Evolutionary conservation across 2,113 vertebrate species (phyloP).

Genomic region (Oxyura jamaicensis): DNA sequence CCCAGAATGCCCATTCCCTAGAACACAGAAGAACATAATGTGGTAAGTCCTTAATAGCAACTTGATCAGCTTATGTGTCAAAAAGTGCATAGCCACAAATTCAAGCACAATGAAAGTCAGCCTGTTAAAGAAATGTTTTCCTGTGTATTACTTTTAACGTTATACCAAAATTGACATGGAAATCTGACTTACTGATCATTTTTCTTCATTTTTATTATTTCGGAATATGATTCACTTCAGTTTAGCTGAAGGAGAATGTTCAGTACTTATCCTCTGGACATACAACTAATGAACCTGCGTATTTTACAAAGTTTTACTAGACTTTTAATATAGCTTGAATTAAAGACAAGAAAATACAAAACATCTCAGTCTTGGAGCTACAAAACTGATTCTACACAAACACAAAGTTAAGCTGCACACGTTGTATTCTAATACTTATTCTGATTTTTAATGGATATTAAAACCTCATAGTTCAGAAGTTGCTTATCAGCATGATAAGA

Average conservation of each 20-base stretch:
- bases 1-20: not conserved
- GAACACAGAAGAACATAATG: not conserved
- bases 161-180: not conserved
- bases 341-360: not conserved
- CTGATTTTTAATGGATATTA: not conserved
- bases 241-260: not conserved
- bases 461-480: not conserved
- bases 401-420: not conserved
- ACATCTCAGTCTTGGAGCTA: not conserved
- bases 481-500: not conserved
- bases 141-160: not conserved
- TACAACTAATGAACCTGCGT: accelerated
- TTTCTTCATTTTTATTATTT: not conserved
- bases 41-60: not conserved
- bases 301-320: not conserved
- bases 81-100: not conserved
- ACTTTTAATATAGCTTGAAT: not conserved
- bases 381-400: not conserved
- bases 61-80: not conserved
- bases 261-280: not conserved
- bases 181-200: not conserved
- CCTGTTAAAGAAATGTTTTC: not conserved
- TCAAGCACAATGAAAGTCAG: not conserved
- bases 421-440: not conserved
- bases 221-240: not conserved